Percentiles rank a stretch among this genome's conserved stretches.
phyloP scores from a whole-genome alignment of 2,888 invertebrate species.

The Pherbina coryleti region DNA sequence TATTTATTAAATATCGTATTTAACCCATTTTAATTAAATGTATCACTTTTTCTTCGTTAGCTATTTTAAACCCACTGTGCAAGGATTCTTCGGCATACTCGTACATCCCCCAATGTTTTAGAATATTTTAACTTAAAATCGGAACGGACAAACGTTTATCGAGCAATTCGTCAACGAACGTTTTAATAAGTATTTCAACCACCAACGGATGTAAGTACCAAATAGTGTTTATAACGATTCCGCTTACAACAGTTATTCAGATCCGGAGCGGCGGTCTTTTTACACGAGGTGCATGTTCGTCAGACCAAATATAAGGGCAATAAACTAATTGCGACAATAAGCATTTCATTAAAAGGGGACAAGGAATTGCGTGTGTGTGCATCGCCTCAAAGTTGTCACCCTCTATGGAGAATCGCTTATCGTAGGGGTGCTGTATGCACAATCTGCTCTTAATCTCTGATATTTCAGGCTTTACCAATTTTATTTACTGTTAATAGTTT shows the following conservation, averaged over 20 bases:
- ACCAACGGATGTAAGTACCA: slow-evolving; percentile 37
- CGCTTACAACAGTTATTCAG: neutral
- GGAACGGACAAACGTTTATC: slow-evolving; percentile 45
- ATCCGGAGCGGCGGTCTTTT: neutral
- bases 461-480: slow-evolving; percentile 48
- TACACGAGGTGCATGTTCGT: neutral
- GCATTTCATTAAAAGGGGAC: slow-evolving; percentile 65
- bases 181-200: slow-evolving; percentile 42
- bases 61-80: neutral
- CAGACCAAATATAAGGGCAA: slow-evolving; percentile 60
- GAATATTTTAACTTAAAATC: slow-evolving; percentile 6
- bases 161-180: slow-evolving; percentile 45
- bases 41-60: no score
- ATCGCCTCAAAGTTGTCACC: slow-evolving; percentile 38
- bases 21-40: no score
- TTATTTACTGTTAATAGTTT: slow-evolving; percentile 63
- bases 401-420: slow-evolving; percentile 21
- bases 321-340: slow-evolving; percentile 71
- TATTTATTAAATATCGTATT: no score
- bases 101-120: neutral
- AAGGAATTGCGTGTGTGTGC: neutral
- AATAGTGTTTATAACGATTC: slow-evolving; percentile 38
- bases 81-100: neutral
- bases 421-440: slow-evolving; percentile 1
- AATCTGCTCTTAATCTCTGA: slow-evolving; percentile 32